Conservation (phyloP, 2,797 vertebrate species). For the Lacerta viridis region DNA sequence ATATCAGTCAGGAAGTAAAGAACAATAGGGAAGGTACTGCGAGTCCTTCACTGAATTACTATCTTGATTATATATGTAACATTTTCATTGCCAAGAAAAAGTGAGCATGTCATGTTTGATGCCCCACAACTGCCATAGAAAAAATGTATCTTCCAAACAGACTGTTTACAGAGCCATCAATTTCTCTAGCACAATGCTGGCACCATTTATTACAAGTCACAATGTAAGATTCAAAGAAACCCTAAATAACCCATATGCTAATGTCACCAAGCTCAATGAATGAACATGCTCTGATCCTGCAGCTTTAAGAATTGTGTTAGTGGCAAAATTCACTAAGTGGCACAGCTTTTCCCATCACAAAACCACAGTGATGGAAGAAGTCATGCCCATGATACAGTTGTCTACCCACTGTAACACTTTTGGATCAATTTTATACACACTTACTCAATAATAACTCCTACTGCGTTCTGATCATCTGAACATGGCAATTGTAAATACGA, state of each 20-base stretch:
- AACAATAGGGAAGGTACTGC: neutral
- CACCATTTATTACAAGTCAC: neutral
- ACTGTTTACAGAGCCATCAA: neutral
- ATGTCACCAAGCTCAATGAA: neutral
- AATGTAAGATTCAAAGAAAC: neutral
- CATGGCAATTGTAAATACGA: too few relatives aligned
- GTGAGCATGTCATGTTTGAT: neutral
- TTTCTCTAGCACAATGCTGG: neutral
- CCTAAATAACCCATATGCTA: neutral
- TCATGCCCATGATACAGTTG: neutral
- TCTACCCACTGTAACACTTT: neutral
- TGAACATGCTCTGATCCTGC: neutral
- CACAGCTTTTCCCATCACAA: neutral
- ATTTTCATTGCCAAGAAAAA: neutral
- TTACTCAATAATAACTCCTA: too few relatives aligned
- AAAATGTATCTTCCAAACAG: neutral
- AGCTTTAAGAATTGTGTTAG: neutral
- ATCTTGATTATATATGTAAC: neutral
- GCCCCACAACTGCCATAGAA: neutral
- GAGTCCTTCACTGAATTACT: neutral
- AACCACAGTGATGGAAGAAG: neutral
- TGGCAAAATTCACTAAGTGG: neutral
- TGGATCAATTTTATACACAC: too few relatives aligned
- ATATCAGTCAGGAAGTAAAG: slow-evolving; percentile 1
- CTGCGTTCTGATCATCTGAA: too few relatives aligned